Base-by-base conservation (phyloP, 2,113 vertebrate species). In the Lynx canadensis region DNA sequence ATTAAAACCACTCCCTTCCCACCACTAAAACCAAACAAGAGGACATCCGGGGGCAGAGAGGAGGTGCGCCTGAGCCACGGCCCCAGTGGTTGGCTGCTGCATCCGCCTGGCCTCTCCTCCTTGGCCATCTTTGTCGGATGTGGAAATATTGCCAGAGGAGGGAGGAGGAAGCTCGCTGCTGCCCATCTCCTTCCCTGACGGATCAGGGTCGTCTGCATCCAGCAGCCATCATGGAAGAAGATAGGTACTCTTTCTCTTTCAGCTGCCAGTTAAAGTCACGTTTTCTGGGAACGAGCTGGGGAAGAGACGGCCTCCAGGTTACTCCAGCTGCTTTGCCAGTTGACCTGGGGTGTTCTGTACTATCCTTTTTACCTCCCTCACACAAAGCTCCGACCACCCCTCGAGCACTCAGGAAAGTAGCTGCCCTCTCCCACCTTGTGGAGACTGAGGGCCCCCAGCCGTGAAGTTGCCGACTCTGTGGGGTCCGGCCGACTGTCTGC, bases 101-200 rank as follows among this genome's bases (percentile, higher is more conserved):
- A 0, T 27, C 48, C 23, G 14, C 33, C 23, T 5, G 8, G 13
- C 45, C 68, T 21, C 74, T 38, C 41, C 71, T 76, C 57, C 55
- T 69, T 3, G 18, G 25, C 5, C 27, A 0, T 52, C 14, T 50
- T 38, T 19, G 2, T 4, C 33, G 6, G 16, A 52, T 31, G 13
- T 78, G 23, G 68, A 66, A 36, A 3, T 4, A 1, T 5, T 36
- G 25, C 80, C 65, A 7, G 29, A 55, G 36, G 33, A 81, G 82
- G 3, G 36, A 45, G 45, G 94, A 65, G 23, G 83, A 73, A 14
- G 33, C 81, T 41, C 9, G 0, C n/a, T n/a, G 55, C 71, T 1
- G 7, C 12, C 10, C 25, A 45, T 27, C 71, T 57, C 12, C 38
- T 16, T 25, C 55, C 66, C 73, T 55, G 52, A 38, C 57, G 63